Percentiles rank a stretch among this genome's conserved stretches.
phyloP scores from a whole-genome alignment of 2,888 invertebrate genomes.

The Eubasilissa splendida region DNA sequence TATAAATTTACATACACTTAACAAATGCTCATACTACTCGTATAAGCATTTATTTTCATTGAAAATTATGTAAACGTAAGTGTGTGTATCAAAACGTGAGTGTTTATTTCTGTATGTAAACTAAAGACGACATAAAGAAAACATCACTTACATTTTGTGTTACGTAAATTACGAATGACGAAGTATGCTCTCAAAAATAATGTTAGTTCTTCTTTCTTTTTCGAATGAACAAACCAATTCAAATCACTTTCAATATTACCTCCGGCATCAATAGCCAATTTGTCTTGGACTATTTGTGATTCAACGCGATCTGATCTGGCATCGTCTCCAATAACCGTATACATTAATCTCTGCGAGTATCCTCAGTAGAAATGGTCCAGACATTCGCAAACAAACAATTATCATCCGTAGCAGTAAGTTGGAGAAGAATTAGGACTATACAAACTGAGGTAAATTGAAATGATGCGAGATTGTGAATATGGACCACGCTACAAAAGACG shows the following conservation, averaged over 20 bases:
- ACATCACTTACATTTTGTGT: too few species aligned
- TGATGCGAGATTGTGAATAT: slow-evolving; percentile 13
- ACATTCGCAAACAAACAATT: slow-evolving; percentile 48
- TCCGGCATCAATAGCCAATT: slow-evolving; percentile 32
- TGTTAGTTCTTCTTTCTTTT: too few species aligned
- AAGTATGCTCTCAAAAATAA: too few species aligned
- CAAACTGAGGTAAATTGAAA: slow-evolving; percentile 42
- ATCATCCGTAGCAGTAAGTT: slow-evolving; percentile 30
- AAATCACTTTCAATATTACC: slow-evolving; percentile 35
- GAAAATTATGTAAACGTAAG: too few species aligned
- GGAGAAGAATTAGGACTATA: slow-evolving; percentile 41
- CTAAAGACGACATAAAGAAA: too few species aligned
- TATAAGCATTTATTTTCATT: too few species aligned
- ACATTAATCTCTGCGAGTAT: slow-evolving; percentile 31
- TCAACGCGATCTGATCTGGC: slow-evolving; percentile 14
- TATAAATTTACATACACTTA: too few species aligned
- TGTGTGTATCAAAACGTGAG: too few species aligned
- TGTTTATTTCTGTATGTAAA: too few species aligned
- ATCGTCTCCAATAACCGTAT: slow-evolving; percentile 36
- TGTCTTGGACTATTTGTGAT: slow-evolving; percentile 13
- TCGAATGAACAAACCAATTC: slow-evolving; percentile 4
- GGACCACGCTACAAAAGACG: slow-evolving; percentile 20
- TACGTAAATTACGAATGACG: too few species aligned
- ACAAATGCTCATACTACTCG: too few species aligned
- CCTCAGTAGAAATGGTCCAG: slow-evolving; percentile 28